Base-by-base conservation (phyloP, 1,140 invertebrate genomes). In the Homalodisca vitripennis region DNA sequence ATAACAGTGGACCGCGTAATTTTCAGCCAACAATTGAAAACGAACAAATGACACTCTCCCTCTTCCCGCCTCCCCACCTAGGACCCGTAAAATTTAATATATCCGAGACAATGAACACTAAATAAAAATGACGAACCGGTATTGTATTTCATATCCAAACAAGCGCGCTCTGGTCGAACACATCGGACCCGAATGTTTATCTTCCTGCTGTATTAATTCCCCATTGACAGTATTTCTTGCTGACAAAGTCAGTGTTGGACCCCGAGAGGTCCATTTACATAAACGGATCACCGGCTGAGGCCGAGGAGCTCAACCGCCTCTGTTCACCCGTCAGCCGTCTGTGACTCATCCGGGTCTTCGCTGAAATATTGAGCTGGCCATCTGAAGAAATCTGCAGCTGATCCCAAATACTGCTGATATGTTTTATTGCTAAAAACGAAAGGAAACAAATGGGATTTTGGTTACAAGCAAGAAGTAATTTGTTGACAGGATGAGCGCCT, bases 181-280 rank as follows among this genome's bases (percentile, higher is more conserved):
- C 34, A 41, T 41, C 17, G 48, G 12, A 20, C 6, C 48, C 48
- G 20, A 60, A 60, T 60, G 26, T 60, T 22, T 27, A 60, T 24
- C 55, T 24, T 13, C 22, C 29, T 30, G 55, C 55, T 60, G 55
- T 60, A 60, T 60, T 60, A 60, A 60, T 60, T 60, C 26, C 24
- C 55, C 55, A 60, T 60, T n/a, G 55, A 30, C 55, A 60, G 55
- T 60, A 60, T 60, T 30, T 60, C 55, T 60, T 26, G 27, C 24
- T 2, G 55, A 60, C 55, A 60, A 27, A 27, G 55, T 24, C 24
- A 12, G 24, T 60, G 26, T 53, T 12, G 48, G n/a, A 12, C 55
- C 55, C 22, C 26, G 55, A 60, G 55, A 60, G 55, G 55, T 60
- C 55, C 55, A 30, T 60, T 60, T 26, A 12, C 24, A 27, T 30